Conservation (phyloP, 1,140 invertebrate species). For the Drosophila sechellia region DNA sequence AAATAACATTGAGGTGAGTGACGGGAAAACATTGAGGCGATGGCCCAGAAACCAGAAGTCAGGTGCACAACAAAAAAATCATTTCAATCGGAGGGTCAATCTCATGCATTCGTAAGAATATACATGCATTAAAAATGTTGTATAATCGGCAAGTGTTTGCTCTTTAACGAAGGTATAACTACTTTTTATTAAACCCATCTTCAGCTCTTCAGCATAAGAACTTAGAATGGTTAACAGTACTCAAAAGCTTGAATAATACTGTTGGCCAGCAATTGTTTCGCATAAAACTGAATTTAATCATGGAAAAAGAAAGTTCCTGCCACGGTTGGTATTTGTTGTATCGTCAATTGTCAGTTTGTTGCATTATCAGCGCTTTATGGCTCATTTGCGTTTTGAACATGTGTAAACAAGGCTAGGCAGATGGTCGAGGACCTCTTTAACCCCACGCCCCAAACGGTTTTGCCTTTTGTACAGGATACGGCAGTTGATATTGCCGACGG, state of each 20-base stretch:
- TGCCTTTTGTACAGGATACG: conserved; percentile 28
- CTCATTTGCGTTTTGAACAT: conserved; percentile 80
- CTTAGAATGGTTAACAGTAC: too few species aligned
- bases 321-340: conserved; percentile 2
- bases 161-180: too few species aligned
- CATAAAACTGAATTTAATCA: background rate
- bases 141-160: too few species aligned
- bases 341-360: conserved; percentile 75
- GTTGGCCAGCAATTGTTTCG: too few species aligned
- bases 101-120: background rate
- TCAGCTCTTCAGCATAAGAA: too few species aligned
- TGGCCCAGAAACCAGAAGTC: background rate
- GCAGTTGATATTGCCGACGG: conserved; percentile 33
- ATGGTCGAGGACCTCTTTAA: conserved; percentile 5
- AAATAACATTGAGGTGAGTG: background rate
- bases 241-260: too few species aligned
- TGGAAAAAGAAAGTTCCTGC: background rate
- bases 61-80: background rate
- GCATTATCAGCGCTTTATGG: conserved; percentile 78
- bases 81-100: background rate
- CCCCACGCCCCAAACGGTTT: background rate
- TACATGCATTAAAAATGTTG: background rate
- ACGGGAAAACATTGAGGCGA: conserved; percentile 2
- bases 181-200: too few species aligned
- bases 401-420: conserved; percentile 70